Conservation (phyloP, 2,888 invertebrate species). For the Poecilus cupreus region DNA sequence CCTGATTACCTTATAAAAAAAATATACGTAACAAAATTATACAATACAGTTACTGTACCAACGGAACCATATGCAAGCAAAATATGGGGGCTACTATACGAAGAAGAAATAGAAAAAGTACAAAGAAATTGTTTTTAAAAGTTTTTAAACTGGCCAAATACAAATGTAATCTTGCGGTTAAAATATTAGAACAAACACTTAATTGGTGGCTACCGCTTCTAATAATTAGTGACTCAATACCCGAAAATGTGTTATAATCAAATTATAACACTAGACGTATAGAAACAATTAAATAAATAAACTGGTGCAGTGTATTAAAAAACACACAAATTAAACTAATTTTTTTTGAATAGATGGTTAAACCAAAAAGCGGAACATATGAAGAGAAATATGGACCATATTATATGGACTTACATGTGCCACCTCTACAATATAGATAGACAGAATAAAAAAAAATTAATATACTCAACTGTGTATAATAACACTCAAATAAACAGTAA, state of each 20-base stretch:
- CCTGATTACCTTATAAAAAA: too few species aligned
- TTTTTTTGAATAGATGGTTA: not conserved
- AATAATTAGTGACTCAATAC: not conserved
- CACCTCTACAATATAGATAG: not conserved
- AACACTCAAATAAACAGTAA: not conserved
- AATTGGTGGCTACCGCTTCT: not conserved
- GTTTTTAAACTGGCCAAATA: not conserved
- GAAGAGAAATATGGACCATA: not conserved
- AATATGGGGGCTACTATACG: not conserved
- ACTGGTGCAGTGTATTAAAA: slow-evolving; percentile 7
- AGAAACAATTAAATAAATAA: not conserved
- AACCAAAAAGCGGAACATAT: not conserved
- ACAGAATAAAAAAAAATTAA: not conserved
- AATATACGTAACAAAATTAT: too few species aligned
- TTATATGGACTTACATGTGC: slow-evolving; percentile 1
- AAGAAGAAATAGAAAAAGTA: slow-evolving; percentile 8
- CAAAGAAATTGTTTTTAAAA: not conserved
- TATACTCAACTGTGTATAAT: not conserved
- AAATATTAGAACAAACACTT: too few species aligned
- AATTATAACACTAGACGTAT: not conserved
- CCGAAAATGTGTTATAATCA: not conserved
- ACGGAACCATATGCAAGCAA: not conserved
- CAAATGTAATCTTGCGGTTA: not conserved
- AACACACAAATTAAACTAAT: not conserved
- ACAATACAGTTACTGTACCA: not conserved